Evolutionary conservation across 1,140 invertebrate genomes (phyloP).

Genomic region (Drosophila pruinosa): DNA sequence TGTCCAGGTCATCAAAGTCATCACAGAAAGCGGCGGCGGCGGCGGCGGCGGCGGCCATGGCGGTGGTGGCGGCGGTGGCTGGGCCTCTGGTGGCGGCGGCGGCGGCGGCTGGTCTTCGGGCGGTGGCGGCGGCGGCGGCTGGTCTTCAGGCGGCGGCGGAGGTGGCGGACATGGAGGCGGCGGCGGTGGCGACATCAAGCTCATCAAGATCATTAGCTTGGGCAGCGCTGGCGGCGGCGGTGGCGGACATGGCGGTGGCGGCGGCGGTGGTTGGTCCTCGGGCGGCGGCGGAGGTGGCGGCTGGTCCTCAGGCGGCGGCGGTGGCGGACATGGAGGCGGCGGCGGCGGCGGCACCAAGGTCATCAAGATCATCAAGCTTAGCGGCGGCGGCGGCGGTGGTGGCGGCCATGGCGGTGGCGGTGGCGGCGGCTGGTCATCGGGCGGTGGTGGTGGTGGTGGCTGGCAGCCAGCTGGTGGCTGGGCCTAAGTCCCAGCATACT

Average conservation of each 20-base stretch:
- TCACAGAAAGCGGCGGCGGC: conserved; percentile 49
- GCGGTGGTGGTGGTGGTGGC: conserved; percentile 64
- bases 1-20: conserved; percentile 58
- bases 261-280: conserved; percentile 38
- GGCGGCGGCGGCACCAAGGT: conserved; percentile 56
- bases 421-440: conserved; percentile 44
- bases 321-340: conserved; percentile 36
- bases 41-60: conserved; percentile 62
- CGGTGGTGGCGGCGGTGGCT: conserved; percentile 46
- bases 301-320: conserved; percentile 23
- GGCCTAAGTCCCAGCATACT: conserved; percentile 39
- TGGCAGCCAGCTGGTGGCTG: conserved; percentile 79
- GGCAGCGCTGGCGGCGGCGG: conserved; percentile 51
- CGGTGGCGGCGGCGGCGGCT: conserved; percentile 56
- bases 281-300: conserved; percentile 44
- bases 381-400: conserved; percentile 38
- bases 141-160: conserved; percentile 42
- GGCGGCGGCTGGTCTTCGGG: conserved; percentile 56
- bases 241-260: conserved; percentile 45
- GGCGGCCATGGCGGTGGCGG: conserved; percentile 41
- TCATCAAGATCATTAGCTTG: conserved; percentile 61
- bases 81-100: conserved; percentile 34
- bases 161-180: conserved; percentile 62
- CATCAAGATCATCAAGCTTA: conserved; percentile 58
- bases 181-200: conserved; percentile 51